These are phyloP conservation scores for Rhodinocichla rosea DNA, from an alignment of 2,113 vertebrate genomes.

Conservation along the genomic window DNA sequence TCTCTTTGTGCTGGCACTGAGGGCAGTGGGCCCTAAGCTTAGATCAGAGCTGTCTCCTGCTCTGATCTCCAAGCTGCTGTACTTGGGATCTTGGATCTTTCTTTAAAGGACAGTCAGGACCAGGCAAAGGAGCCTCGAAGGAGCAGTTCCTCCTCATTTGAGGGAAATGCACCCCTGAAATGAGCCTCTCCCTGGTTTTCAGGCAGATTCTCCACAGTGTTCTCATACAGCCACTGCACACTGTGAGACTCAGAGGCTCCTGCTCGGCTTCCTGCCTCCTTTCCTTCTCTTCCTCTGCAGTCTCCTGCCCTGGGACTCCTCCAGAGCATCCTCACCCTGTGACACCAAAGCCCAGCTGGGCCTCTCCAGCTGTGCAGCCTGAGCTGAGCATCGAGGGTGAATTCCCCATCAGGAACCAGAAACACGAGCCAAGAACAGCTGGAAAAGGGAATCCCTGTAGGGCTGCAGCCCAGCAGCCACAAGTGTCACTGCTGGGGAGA, in stretches of 20 bases:
- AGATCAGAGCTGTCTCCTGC: neutral
- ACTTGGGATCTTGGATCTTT: neutral
- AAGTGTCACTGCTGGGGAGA: neutral
- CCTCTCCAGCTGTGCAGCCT: neutral
- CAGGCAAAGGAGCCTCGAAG: neutral
- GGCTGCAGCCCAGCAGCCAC: neutral
- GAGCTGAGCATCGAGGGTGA: rapidly evolving
- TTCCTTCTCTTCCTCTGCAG: neutral
- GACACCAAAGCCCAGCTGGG: neutral
- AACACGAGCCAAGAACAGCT: neutral
- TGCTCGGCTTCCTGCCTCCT: neutral
- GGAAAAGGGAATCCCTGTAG: neutral
- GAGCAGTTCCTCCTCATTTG: neutral
- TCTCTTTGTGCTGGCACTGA: neutral
- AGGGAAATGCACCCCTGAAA: neutral
- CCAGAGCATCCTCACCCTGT: neutral
- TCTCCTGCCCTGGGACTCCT: neutral
- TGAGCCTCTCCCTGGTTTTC: neutral
- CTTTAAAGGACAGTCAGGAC: neutral
- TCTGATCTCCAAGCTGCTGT: neutral
- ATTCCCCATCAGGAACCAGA: neutral
- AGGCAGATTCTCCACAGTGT: rapidly evolving
- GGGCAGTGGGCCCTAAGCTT: too few relatives aligned
- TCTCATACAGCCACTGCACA: neutral
- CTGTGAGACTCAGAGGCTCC: neutral